Conservation (phyloP, 2,113 vertebrate genomes). For the Dissostichus mawsoni region DNA sequence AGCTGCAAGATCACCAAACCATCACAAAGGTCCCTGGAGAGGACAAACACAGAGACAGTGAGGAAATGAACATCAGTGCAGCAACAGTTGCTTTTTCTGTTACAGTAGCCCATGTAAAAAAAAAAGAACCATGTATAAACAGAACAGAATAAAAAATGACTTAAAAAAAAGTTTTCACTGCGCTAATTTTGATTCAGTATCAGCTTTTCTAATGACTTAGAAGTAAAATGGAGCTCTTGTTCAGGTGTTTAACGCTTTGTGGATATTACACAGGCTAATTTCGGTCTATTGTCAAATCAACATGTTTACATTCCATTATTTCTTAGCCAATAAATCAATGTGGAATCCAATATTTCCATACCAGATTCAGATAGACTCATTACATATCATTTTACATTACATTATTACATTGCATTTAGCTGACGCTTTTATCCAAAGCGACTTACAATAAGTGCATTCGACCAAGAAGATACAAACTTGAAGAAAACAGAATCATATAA, state of each 20-base stretch:
- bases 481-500: too few relatives aligned
- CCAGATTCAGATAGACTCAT: not conserved
- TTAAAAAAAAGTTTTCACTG: not conserved
- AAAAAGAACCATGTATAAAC: too few relatives aligned
- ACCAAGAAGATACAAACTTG: too few relatives aligned
- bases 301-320: constrained; percentile 4
- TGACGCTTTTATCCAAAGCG: too few relatives aligned
- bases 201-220: not conserved
- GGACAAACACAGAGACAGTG: not conserved
- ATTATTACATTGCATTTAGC: too few relatives aligned
- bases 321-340: constrained; percentile 2
- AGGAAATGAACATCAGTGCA: not conserved
- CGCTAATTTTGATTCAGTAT: not conserved
- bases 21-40: constrained; percentile 83
- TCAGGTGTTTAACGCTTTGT: not conserved
- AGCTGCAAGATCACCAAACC: constrained; percentile 93
- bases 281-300: not conserved
- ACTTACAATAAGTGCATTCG: too few relatives aligned
- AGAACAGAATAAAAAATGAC: not conserved
- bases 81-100: not conserved
- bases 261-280: not conserved
- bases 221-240: not conserved
- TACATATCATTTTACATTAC: too few relatives aligned
- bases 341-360: not conserved
- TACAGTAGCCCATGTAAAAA: not conserved